These are phyloP conservation scores for Scleropages formosus DNA, from an alignment of 2,797 vertebrate genomes.

Conservation along the genomic window DNA sequence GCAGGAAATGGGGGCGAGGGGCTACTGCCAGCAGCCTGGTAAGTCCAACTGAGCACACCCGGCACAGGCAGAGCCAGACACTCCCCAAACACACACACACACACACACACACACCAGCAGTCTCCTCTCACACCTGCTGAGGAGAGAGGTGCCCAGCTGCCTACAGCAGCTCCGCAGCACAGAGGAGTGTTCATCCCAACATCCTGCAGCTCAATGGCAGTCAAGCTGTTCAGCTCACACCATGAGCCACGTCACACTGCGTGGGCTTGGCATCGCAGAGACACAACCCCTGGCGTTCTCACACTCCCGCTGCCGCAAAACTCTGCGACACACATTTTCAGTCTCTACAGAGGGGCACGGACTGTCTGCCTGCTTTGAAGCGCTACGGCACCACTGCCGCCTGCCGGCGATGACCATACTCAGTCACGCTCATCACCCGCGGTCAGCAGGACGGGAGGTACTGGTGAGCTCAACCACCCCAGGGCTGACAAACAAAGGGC, in stretches of 20 bases:
- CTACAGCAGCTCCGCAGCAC: neutral
- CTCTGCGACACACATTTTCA: neutral
- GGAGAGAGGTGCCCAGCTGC: neutral
- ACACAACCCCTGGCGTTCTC: neutral
- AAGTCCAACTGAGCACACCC: constrained; percentile 9
- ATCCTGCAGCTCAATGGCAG: neutral
- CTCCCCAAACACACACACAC: neutral
- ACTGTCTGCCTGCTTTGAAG: too few relatives aligned
- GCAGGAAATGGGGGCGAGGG: constrained; percentile 40
- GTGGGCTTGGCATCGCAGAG: neutral
- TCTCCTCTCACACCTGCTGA: constrained; percentile 19
- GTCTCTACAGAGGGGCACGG: neutral
- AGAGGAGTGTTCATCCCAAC: neutral
- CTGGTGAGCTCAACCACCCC: too few relatives aligned
- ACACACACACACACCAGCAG: neutral
- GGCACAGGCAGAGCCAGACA: neutral
- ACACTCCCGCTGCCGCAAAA: neutral
- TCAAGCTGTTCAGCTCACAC: neutral
- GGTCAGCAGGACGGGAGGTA: too few relatives aligned
- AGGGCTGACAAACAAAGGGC: neutral
- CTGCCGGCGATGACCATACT: too few relatives aligned
- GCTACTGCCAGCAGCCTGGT: constrained; percentile 25
- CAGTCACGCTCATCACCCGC: too few relatives aligned
- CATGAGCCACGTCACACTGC: neutral
- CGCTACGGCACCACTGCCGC: too few relatives aligned